These are phyloP conservation scores for Mylabris phalerata DNA, from an alignment of 1,140 invertebrate species.

Conservation along the genomic window DNA sequence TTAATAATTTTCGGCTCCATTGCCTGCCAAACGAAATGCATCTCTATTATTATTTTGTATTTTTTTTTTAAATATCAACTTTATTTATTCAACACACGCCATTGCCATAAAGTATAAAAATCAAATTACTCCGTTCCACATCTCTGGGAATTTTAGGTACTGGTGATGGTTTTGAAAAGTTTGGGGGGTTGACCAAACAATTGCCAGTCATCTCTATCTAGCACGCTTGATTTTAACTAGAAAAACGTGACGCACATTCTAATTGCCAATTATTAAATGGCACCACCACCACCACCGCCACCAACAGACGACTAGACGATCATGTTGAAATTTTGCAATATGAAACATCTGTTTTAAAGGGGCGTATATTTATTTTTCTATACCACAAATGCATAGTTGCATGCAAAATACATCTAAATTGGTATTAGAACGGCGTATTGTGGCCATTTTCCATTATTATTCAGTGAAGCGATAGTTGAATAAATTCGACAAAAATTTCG, in stretches of 20 bases:
- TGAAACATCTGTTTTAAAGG: conserved; percentile 14
- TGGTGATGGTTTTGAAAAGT: neutral
- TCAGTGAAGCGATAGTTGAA: no score
- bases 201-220: neutral
- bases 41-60: neutral
- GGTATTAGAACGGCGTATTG: neutral
- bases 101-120: conserved; percentile 37
- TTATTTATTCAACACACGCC: conserved; percentile 35
- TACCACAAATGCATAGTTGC: conserved; percentile 10
- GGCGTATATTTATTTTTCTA: conserved; percentile 10
- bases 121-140: conserved; percentile 4
- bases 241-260: conserved; percentile 37
- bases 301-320: neutral
- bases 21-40: conserved; percentile 28
- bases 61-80: neutral
- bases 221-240: conserved; percentile 27
- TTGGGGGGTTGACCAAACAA: neutral
- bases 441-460: no score
- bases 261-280: conserved; percentile 35
- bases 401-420: conserved; percentile 1
- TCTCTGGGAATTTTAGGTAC: no score
- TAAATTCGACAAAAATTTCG: neutral
- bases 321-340: conserved; percentile 19
- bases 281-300: conserved; percentile 4
- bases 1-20: conserved; percentile 42